Evolutionary conservation across 2,888 invertebrate genomes (phyloP), one percentile per base, ranked within the genome.

Genomic region (Monoplex corrugatus): DNA sequence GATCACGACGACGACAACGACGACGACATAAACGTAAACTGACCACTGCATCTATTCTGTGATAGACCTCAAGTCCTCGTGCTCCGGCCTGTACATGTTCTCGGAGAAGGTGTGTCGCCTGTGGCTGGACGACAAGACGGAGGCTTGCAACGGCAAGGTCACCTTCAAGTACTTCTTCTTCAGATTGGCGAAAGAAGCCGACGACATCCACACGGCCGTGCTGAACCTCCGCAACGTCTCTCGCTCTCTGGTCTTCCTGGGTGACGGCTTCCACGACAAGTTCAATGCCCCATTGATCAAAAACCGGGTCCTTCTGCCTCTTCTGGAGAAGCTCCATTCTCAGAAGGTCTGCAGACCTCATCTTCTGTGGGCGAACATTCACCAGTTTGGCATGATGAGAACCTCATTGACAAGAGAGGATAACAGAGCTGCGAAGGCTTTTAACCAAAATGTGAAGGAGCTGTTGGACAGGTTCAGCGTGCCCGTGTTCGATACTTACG

Each of bases 71-170:
- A n/a, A n/a, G n/a, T n/a, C n/a, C n/a, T n/a, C n/a, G n/a, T 80
- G 78, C 40, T 80, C 78, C 38, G 78, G 78, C 23, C 38, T 80
- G 19, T n/a, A 80, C 43, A 80, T 80, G 78, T 80, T 80, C 78
- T 23, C 78, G 23, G 43, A 40, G 78, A 80, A 80, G 23, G 28
- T 40, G 16, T 80, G 78, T 23, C 78, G 78, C 23, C 6, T 0
- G 6, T n/a, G 32, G 43, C 78, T 80, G 43, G 23, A 40, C 23
- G 23, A 40, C 6, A 80, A 38, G 3, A 28, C 78, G 40, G 40
- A 23, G 23, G 40, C 35, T 13, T 80, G 78, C 78, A 80, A 80
- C 78, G 78, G 78, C 16, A 35, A 23, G 8, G 16, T 80, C 19
- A 16, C 2, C 78, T 23, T 80, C 35, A 28, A 28, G 23, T 23